Evolutionary conservation across 2,113 vertebrate species (phyloP), one percentile per base, ranked within the genome.

Genomic region (Blennius ocellaris): DNA sequence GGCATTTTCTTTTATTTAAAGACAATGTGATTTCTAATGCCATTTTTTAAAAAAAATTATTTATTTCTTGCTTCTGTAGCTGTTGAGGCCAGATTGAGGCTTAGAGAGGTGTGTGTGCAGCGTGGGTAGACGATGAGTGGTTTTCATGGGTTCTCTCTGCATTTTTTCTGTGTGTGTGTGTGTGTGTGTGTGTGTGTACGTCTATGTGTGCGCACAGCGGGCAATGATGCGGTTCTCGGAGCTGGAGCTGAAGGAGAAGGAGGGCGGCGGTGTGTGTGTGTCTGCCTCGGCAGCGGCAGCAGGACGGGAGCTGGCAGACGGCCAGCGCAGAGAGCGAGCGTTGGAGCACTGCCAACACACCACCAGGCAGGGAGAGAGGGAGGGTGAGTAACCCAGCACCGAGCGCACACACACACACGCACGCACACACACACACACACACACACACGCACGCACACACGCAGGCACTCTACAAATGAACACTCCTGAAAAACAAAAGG

Each of bases 201-300:
- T 73, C 73, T 69, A 61, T 69, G 65, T 75, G 87, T 83, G 81
- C 56, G 94, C 94, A 82, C 95, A 98, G 97, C 96, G 97, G 94
- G 97, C 97, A 89, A 98, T 98, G 97, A 96, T 98, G 95, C 96
- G 97, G 91, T 98, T 98, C 95, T 98, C 97, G 83, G 97, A 98
- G 94, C 94, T 98, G 93, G 97, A 98, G 94, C 97, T 97, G 95
- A 97, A 97, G 94, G 96, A 97, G 91, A 95, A 95, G 94, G 96
- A 97, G 94, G 94, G 96, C 89, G 93, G 95, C 83, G 70, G 78
- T 65, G 92, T 94, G 78, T 92, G 87, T 64, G 85, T 88, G 84
- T 88, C 82, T 84, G 87, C 82, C 78, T 81, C 89, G 54, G 85
- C 87, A 71, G 73, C 69, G 50, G 80, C 81, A 78, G 88, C 95